phyloP scores from a whole-genome alignment of 2,113 vertebrate species.

The Anolis carolinensis region DNA sequence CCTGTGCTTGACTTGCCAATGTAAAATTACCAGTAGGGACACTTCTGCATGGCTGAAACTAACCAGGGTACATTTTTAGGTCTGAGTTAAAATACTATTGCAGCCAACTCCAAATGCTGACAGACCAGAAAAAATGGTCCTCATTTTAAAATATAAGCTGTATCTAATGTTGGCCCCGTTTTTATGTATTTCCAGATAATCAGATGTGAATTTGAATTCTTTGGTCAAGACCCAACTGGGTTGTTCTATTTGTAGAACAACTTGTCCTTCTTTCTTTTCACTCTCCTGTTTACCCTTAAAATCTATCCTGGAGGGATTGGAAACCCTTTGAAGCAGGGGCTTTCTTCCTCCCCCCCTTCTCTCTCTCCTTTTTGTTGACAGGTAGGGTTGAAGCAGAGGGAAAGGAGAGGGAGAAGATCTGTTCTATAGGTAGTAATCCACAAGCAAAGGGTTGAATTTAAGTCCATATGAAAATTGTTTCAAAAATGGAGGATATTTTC shows the following conservation, averaged over 20 bases:
- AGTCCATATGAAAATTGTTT: background rate
- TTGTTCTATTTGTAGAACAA: background rate
- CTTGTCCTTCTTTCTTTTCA: too few species aligned
- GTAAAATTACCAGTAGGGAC: conserved; percentile 17
- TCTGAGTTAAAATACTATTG: background rate
- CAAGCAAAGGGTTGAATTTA: background rate
- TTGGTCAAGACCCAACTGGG: background rate
- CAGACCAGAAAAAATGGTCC: background rate
- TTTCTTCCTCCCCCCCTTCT: too few species aligned
- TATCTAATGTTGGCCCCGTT: background rate
- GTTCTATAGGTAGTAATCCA: background rate
- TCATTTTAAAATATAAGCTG: background rate
- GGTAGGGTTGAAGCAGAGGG: too few species aligned
- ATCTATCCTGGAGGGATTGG: background rate
- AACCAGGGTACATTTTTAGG: background rate
- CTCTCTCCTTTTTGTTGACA: background rate
- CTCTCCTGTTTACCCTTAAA: background rate
- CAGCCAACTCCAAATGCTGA: background rate
- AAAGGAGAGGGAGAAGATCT: background rate
- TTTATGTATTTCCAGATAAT: background rate
- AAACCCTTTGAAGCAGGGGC: too few species aligned
- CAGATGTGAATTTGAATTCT: background rate
- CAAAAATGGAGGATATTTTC: background rate
- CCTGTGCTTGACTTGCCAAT: conserved; percentile 24
- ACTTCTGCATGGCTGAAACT: conserved; percentile 32